Conservation (phyloP, 2,113 vertebrate genomes). For the Mugil cephalus region DNA sequence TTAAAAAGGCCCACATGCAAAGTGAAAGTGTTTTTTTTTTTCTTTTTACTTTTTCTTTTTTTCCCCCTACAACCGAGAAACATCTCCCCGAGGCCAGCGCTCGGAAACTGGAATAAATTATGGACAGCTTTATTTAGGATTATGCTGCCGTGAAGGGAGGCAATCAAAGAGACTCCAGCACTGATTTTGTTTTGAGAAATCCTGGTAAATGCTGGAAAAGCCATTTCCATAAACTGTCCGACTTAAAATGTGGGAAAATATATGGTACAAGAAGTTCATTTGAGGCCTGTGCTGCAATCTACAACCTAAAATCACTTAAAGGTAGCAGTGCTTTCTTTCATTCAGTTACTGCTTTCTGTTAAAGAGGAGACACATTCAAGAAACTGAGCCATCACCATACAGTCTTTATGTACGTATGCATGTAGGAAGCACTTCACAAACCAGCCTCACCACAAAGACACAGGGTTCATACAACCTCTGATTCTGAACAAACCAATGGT, state of each 20-base stretch:
- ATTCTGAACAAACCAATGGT: background rate
- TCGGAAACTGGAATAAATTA: slow-evolving; percentile 59
- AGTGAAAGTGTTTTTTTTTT: slow-evolving; percentile 19
- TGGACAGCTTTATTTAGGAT: slow-evolving; percentile 40
- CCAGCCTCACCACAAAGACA: background rate
- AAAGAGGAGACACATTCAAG: too few relatives aligned
- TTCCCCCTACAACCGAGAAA: slow-evolving; percentile 18
- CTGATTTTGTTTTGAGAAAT: slow-evolving; percentile 40
- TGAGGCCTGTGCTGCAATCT: background rate
- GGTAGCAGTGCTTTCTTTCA: background rate
- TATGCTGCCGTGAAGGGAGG: slow-evolving; percentile 38
- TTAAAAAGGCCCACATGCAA: slow-evolving; percentile 28
- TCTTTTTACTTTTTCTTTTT: slow-evolving; percentile 15
- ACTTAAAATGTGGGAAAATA: slow-evolving; percentile 15
- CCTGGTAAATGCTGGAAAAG: slow-evolving; percentile 13
- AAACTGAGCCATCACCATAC: too few relatives aligned
- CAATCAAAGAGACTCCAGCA: slow-evolving; percentile 34
- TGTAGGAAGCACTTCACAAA: background rate
- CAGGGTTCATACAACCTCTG: background rate
- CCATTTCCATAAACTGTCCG: slow-evolving; percentile 14
- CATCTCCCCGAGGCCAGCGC: slow-evolving; percentile 44
- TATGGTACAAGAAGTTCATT: background rate
- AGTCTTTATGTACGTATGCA: too few relatives aligned
- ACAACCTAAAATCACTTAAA: background rate
- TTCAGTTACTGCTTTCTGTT: background rate